Evolutionary conservation across 2,113 vertebrate genomes (phyloP), one percentile per base, ranked within the genome.

Genomic region (human (Homo sapiens)): DNA sequence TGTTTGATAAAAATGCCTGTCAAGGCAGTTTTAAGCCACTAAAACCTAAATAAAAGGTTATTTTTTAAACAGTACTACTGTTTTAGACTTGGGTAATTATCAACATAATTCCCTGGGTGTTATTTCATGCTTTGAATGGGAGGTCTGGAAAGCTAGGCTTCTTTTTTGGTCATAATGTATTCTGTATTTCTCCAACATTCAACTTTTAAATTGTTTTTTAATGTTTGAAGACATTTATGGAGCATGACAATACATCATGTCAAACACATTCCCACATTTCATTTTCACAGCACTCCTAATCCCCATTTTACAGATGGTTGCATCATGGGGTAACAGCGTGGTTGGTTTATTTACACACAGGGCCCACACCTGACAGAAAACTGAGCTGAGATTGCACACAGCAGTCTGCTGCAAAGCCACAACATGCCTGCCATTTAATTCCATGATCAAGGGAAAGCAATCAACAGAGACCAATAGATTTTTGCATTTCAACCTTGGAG

Each of bases 1-100:
- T 59, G 20, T 84, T 95, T 85, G 72, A 96, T 93, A 70, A 70
- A 90, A 95, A 85, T 8, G 10, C 48, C 85, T 95, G 94, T 89
- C 59, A 75, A 96, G 48, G 38, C 25, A 78, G 20, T 70, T 97
- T 94, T 88, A 89, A 94, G 57, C 43, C 89, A 85, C n/a, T 76
- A 81, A 88, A 96, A 70, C 57, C 43, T 80, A 93, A 96, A 81
- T 85, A 88, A 94, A 96, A 75, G 10, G 16, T 82, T 52, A n/a
- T 85, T 84, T 89, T 84, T 81, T 11, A 86, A 86, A 76, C 40
- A 6, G 30, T 48, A 48, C 20, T 82, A 32, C 50, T 61, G 35
- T 64, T 91, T 73, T 79, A 89, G n/a, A 92, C 27, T 85, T 80
- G 8, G 30, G 6, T 75, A 78, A 70, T 85, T 75, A 85, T 66